phyloP scores from a whole-genome alignment of 2,113 vertebrate genomes.

The Camelus dromedarius region DNA sequence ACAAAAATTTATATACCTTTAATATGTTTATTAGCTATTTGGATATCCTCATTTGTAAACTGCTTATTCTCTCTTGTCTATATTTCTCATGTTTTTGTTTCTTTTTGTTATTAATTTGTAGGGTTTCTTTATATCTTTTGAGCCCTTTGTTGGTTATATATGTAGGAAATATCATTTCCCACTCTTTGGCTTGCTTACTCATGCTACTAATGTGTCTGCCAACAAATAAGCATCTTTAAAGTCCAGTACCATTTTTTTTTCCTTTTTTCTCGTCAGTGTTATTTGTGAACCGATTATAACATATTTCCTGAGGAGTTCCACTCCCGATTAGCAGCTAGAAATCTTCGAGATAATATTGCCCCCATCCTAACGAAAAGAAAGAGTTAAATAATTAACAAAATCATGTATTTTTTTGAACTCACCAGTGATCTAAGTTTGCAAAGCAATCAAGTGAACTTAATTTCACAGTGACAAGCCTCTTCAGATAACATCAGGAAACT shows the following conservation, averaged over 20 bases:
- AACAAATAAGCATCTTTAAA: not conserved
- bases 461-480: not conserved
- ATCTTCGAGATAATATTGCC: not conserved
- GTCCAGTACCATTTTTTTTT: not conserved
- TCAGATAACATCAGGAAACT: not conserved
- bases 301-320: not conserved
- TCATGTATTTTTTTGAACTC: not conserved
- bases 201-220: not conserved
- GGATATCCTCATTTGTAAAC: not conserved
- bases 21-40: not conserved
- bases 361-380: not conserved
- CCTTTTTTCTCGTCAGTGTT: not conserved
- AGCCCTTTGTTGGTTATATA: not conserved
- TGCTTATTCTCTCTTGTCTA: not conserved
- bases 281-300: conserved; percentile 28
- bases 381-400: conserved; percentile 5
- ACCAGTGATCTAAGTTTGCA: not conserved
- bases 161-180: not conserved
- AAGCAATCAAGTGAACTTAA: not conserved
- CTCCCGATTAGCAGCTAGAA: not conserved
- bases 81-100: not conserved
- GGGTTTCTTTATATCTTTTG: not conserved
- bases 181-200: not conserved
- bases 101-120: not conserved
- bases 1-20: not conserved